phyloP scores from a whole-genome alignment of 2,113 vertebrate genomes.

The Ellobius talpinus region DNA sequence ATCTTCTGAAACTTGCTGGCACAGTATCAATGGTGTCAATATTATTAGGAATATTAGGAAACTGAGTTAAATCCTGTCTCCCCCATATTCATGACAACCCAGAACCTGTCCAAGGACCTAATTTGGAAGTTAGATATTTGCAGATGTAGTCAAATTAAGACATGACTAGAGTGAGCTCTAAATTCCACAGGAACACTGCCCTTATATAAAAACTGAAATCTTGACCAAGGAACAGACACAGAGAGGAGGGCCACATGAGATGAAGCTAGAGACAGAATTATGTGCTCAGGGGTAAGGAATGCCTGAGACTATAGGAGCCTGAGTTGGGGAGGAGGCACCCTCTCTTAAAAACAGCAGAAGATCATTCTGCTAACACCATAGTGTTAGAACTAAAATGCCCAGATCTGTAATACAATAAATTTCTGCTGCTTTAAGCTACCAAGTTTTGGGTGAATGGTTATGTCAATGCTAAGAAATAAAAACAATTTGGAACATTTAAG shows the following conservation, averaged over 20 bases:
- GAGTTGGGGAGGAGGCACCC: not conserved
- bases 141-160: not conserved
- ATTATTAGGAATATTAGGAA: not conserved
- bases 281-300: not conserved
- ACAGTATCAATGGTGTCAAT: not conserved
- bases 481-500: not conserved
- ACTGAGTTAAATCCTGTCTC: not conserved
- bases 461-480: not conserved
- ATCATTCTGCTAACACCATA: not conserved
- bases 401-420: not conserved
- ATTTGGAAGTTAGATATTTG: constrained; percentile 13
- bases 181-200: not conserved
- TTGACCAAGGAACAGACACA: not conserved
- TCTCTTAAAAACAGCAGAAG: not conserved
- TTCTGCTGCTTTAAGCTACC: not conserved
- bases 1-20: not conserved
- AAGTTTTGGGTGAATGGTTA: not conserved
- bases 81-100: not conserved
- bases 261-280: not conserved
- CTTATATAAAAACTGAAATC: not conserved
- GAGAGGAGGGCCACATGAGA: not conserved
- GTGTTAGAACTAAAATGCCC: not conserved
- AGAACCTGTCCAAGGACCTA: not conserved
- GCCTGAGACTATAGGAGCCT: not conserved
- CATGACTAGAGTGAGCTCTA: not conserved